These are phyloP conservation scores for Cephus rjabovi DNA, from an alignment of 2,888 invertebrate species.

Conservation along the genomic window DNA sequence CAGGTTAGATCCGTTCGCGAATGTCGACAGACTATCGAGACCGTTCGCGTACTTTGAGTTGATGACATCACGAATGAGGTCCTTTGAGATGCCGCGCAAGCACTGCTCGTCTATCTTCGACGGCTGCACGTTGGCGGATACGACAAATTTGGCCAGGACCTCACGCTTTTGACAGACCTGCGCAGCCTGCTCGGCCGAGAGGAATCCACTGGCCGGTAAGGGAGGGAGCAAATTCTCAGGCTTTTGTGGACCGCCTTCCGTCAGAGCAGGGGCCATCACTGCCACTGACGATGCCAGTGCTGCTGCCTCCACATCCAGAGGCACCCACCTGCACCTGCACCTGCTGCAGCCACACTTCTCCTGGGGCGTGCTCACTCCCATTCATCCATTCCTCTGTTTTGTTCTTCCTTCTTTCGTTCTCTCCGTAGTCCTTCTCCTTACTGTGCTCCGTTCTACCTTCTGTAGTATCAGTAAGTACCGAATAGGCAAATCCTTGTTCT, in stretches of 20 bases:
- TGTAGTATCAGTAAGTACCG: not conserved
- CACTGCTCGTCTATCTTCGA: constrained; percentile 64
- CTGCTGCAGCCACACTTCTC: constrained; percentile 55
- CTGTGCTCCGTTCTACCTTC: not conserved
- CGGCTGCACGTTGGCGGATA: constrained; percentile 63
- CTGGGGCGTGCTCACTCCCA: constrained; percentile 62
- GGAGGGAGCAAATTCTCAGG: constrained; percentile 63
- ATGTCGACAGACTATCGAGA: constrained; percentile 58
- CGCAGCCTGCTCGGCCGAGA: constrained; percentile 62
- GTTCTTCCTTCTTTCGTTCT: constrained; percentile 15
- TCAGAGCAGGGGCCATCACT: constrained; percentile 96
- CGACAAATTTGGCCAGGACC: constrained; percentile 63
- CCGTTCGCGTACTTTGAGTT: constrained; percentile 62
- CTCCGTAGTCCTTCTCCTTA: constrained; percentile 5
- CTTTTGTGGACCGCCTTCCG: constrained; percentile 74
- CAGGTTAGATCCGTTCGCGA: constrained; percentile 51
- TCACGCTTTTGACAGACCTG: constrained; percentile 63
- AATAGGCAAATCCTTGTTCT: not conserved
- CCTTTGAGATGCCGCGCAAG: constrained; percentile 61
- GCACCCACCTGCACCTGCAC: constrained; percentile 58
- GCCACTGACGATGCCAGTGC: constrained; percentile 69
- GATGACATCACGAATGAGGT: constrained; percentile 65
- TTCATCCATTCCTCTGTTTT: constrained; percentile 59
- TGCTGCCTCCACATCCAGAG: constrained; percentile 66
- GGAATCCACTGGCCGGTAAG: constrained; percentile 61